phyloP scores from a whole-genome alignment of 2,888 invertebrate genomes.

The Clitarchus hookeri region DNA sequence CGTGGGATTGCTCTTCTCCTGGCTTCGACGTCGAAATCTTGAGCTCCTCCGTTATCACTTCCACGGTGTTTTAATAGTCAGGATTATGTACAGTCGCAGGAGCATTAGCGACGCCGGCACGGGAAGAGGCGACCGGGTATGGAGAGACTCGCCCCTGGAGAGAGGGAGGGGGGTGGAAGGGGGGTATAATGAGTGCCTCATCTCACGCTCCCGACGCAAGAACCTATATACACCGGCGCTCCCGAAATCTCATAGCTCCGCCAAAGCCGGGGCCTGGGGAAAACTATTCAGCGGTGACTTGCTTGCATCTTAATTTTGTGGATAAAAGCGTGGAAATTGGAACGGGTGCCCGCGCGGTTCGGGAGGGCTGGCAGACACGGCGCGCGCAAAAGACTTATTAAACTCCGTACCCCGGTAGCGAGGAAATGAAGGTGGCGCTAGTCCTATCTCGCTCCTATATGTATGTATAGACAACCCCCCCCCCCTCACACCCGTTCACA shows the following conservation, averaged over 20 bases:
- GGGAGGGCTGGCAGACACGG: neutral
- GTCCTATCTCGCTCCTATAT: neutral
- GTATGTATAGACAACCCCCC: neutral
- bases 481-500: neutral
- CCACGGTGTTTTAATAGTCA: slow-evolving; percentile 40
- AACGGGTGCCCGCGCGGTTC: neutral
- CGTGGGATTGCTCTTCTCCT: too few relatives aligned
- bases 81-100: slow-evolving; percentile 39
- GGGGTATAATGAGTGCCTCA: slow-evolving; percentile 35
- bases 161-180: slow-evolving; percentile 22
- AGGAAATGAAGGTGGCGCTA: slow-evolving; percentile 1
- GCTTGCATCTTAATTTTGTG: slow-evolving; percentile 42
- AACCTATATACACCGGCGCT: slow-evolving; percentile 27
- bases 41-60: slow-evolving; percentile 38
- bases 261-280: slow-evolving; percentile 33
- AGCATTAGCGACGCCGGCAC: slow-evolving; percentile 21
- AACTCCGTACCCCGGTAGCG: slow-evolving; percentile 27
- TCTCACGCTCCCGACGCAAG: neutral
- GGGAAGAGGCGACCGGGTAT: neutral
- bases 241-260: slow-evolving; percentile 38
- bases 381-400: slow-evolving; percentile 33
- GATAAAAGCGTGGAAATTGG: slow-evolving; percentile 38
- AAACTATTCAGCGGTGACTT: slow-evolving; percentile 34
- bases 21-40: too few relatives aligned
- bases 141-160: too few relatives aligned